Percentiles rank a stretch among this genome's conserved stretches.
Conservation (phyloP, 2,797 vertebrate species). For the Acridotheres tristis region DNA sequence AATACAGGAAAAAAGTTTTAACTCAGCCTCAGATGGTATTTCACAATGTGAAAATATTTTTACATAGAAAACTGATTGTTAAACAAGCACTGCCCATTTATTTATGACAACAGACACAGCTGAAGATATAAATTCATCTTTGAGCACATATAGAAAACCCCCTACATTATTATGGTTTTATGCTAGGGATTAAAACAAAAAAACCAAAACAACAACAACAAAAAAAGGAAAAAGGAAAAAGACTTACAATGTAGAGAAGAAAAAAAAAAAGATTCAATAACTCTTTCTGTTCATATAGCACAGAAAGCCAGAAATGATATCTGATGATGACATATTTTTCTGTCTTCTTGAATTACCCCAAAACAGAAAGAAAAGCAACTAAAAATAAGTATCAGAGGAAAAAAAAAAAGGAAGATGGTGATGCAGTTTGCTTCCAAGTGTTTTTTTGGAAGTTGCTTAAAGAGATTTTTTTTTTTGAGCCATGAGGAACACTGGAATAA, state of each 20-base stretch:
- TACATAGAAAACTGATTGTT: not conserved
- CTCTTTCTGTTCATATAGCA: not conserved
- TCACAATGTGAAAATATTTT: not conserved
- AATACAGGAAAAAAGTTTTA: not conserved
- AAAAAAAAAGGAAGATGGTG: not conserved
- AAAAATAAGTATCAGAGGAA: not conserved
- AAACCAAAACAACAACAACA: not conserved
- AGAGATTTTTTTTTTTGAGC: not conserved
- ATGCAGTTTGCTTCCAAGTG: not conserved
- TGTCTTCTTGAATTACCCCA: not conserved
- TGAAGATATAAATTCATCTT: not conserved
- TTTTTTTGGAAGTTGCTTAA: not conserved
- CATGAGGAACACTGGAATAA: not conserved
- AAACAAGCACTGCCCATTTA: not conserved
- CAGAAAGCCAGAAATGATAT: not conserved
- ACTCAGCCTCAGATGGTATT: not conserved
- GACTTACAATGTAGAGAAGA: not conserved
- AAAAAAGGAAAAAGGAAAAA: not conserved
- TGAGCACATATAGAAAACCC: not conserved
- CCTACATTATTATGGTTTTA: not conserved
- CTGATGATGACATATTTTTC: not conserved
- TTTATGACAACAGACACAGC: not conserved
- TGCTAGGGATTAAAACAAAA: not conserved
- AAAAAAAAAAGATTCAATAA: not conserved
- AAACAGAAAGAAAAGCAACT: not conserved